These are phyloP conservation scores for Odocoileus hemionus DNA, from an alignment of 2,113 vertebrate species.

Conservation along the genomic window DNA sequence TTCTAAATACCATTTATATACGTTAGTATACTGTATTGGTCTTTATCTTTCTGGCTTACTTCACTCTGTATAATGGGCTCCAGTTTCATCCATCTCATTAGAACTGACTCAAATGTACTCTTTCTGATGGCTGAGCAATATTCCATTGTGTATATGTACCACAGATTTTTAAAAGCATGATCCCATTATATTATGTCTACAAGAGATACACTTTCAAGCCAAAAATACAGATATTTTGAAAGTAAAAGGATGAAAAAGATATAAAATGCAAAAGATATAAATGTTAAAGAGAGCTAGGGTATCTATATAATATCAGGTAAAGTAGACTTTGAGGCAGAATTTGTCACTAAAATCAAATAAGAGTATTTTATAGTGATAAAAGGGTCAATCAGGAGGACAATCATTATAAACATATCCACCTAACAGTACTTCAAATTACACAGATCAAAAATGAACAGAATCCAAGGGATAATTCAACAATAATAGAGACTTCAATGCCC, in stretches of 20 bases:
- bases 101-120: too few relatives aligned
- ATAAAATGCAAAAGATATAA: background rate
- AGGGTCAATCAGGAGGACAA: background rate
- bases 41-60: too few relatives aligned
- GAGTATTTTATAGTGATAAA: background rate
- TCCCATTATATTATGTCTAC: background rate
- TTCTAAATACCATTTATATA: too few relatives aligned
- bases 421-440: background rate
- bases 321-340: background rate
- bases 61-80: too few relatives aligned
- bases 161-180: background rate
- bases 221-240: background rate
- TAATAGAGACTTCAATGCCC: background rate
- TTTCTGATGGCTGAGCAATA: too few relatives aligned
- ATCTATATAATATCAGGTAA: background rate
- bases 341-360: background rate
- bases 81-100: too few relatives aligned
- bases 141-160: too few relatives aligned
- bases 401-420: background rate
- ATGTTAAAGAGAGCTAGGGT: background rate
- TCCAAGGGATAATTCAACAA: background rate
- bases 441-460: background rate
- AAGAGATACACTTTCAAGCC: background rate
- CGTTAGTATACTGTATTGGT: too few relatives aligned
- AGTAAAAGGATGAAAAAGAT: background rate